Evolutionary conservation across 2,797 vertebrate genomes (phyloP).

Genomic region (Varecia variegata): DNA sequence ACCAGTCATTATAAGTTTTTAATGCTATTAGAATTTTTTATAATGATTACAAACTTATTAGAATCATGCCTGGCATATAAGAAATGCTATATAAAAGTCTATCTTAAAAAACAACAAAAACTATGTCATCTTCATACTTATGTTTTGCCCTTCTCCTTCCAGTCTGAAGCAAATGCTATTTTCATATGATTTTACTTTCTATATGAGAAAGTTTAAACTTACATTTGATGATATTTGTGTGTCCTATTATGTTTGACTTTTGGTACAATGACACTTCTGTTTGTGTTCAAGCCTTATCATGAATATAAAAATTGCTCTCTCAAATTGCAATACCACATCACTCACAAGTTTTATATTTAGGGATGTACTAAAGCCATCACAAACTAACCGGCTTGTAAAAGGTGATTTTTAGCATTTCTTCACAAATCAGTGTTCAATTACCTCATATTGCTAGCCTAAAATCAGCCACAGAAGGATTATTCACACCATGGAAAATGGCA

Average conservation of each 20-base stretch:
- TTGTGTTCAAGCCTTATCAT: neutral
- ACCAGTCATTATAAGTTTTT: neutral
- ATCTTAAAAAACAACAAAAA: neutral
- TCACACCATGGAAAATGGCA: neutral
- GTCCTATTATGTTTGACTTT: neutral
- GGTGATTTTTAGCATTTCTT: neutral
- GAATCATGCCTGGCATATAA: neutral
- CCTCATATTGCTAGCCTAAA: neutral
- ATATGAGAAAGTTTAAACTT: neutral
- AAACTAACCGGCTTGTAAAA: neutral
- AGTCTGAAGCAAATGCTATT: neutral
- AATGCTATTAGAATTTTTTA: neutral
- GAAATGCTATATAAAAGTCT: neutral
- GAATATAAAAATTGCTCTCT: neutral
- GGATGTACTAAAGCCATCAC: neutral
- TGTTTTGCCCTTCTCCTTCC: slow-evolving; percentile 27
- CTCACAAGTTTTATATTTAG: neutral
- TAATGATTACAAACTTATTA: neutral
- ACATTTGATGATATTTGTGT: neutral
- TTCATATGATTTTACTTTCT: neutral
- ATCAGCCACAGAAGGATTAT: neutral
- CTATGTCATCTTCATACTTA: neutral
- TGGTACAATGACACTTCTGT: neutral
- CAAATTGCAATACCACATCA: neutral
- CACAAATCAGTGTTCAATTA: neutral